A percentile compares a stretch with the other conserved stretches of the same genome.
Conservation (phyloP, 2,797 vertebrate genomes). For the Coreius guichenoti region DNA sequence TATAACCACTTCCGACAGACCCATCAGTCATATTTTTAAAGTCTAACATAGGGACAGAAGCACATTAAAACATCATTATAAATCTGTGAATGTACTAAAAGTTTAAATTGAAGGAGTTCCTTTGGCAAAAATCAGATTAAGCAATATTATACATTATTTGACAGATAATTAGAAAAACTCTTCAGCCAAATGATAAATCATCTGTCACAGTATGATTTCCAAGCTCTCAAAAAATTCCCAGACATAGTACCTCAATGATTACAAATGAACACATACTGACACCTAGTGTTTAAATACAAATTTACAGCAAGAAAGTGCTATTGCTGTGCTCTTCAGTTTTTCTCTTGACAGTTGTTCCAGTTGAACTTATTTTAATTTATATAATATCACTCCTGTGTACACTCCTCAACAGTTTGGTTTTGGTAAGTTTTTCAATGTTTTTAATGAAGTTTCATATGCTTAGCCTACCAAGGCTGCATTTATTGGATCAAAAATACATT, state of each 20-base stretch:
- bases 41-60: not conserved
- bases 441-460: not conserved
- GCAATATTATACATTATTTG: not conserved
- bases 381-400: no score
- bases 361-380: not conserved
- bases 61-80: slow-evolving; percentile 1
- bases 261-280: slow-evolving; percentile 38
- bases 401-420: not conserved
- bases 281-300: slow-evolving; percentile 45
- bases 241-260: not conserved
- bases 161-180: not conserved
- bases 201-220: not conserved
- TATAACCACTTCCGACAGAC: not conserved
- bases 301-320: not conserved
- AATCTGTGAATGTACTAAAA: not conserved
- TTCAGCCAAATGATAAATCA: not conserved
- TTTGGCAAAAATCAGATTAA: not conserved
- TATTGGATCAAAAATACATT: not conserved
- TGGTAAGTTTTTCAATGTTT: not conserved
- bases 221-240: not conserved
- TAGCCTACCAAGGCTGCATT: not conserved
- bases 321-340: not conserved
- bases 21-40: not conserved
- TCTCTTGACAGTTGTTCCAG: not conserved
- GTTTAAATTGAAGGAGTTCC: not conserved